Conservation (phyloP, 2,797 vertebrate genomes). For the Esox masquinongy region DNA sequence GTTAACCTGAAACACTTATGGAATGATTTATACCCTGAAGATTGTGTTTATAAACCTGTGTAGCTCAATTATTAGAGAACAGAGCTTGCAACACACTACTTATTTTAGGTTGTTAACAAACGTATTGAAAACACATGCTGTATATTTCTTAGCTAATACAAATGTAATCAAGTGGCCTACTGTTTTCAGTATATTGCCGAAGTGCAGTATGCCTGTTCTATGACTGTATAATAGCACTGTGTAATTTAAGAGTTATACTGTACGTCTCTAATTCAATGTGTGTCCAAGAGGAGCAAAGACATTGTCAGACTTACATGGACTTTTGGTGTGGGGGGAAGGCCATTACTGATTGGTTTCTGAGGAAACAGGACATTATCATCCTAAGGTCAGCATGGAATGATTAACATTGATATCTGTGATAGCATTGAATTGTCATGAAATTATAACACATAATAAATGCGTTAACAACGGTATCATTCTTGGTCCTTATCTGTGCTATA, state of each 20-base stretch:
- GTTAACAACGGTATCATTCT: background rate
- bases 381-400: background rate
- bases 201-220: too few relatives aligned
- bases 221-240: too few relatives aligned
- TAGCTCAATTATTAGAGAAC: background rate
- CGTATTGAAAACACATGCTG: background rate
- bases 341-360: conserved; percentile 86
- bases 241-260: background rate
- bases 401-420: background rate
- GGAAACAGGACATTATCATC: conserved; percentile 49
- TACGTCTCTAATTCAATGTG: background rate
- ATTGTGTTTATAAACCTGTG: background rate
- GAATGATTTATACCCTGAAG: background rate
- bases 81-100: background rate
- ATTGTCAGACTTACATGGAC: conserved; percentile 81
- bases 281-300: background rate
- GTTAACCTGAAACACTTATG: background rate
- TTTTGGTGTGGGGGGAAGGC: conserved; percentile 89
- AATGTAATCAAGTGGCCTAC: background rate
- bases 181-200: too few relatives aligned
- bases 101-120: background rate
- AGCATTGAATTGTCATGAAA: too few relatives aligned
- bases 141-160: background rate
- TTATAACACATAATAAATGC: background rate
- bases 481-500: background rate